phyloP scores from a whole-genome alignment of 1,140 invertebrate species.

The Psix sp. region DNA sequence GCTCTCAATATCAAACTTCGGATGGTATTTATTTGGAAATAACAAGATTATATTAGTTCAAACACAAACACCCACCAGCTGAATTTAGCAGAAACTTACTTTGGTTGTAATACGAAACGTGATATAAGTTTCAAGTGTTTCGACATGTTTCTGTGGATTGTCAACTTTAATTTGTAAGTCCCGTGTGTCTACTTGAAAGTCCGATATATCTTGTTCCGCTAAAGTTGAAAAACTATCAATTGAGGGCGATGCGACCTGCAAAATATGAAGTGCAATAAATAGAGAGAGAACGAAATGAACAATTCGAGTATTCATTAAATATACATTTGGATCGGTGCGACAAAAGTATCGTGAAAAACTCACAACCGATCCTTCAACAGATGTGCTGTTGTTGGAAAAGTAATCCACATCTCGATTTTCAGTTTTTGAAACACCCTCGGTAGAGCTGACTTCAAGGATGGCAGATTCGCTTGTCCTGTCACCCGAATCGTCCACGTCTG shows the following conservation, averaged over 20 bases:
- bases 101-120: slow-evolving; percentile 84
- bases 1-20: slow-evolving; percentile 83
- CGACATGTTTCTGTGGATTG: slow-evolving; percentile 87
- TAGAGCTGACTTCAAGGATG: slow-evolving; percentile 71
- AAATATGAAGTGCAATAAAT: no score
- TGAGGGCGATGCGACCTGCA: slow-evolving; percentile 78
- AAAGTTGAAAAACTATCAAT: slow-evolving; percentile 81
- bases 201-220: slow-evolving; percentile 78
- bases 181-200: slow-evolving; percentile 77
- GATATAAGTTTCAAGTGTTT: slow-evolving; percentile 86
- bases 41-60: no score
- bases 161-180: slow-evolving; percentile 85
- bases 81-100: slow-evolving; percentile 72
- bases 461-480: slow-evolving; percentile 62
- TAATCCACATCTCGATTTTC: slow-evolving; percentile 70
- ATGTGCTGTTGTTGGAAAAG: slow-evolving; percentile 74
- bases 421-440: slow-evolving; percentile 63
- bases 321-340: neutral
- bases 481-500: slow-evolving; percentile 61
- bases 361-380: slow-evolving; percentile 75
- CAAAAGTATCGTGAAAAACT: slow-evolving; percentile 29
- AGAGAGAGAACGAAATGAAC: neutral
- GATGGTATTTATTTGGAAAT: no score
- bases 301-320: neutral
- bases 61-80: no score